Conservation (phyloP, 2,113 vertebrate species). For the Malaclemys terrapin region DNA sequence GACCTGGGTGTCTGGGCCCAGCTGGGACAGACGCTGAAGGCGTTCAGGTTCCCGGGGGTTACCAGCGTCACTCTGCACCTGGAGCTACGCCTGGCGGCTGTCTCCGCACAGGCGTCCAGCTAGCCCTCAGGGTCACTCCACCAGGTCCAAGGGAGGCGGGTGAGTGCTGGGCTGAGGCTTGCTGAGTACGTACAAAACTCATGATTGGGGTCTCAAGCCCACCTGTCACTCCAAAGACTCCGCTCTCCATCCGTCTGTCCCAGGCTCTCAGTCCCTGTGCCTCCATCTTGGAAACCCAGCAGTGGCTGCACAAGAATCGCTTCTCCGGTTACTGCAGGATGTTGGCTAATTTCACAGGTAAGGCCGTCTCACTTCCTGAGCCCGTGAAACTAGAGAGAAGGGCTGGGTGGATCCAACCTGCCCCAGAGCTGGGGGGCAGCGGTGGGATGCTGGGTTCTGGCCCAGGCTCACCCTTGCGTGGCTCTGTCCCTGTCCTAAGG, state of each 20-base stretch:
- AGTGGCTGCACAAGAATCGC: slow-evolving; percentile 61
- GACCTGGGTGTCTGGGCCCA: neutral
- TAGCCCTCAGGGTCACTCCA: neutral
- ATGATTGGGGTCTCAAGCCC: neutral
- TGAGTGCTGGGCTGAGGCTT: neutral
- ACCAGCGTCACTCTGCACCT: neutral
- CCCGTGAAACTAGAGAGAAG: neutral
- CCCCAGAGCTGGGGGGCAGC: neutral
- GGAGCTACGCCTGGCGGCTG: neutral
- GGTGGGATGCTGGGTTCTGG: neutral
- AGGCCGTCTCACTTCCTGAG: neutral
- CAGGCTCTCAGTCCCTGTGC: slow-evolving; percentile 62
- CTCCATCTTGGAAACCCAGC: slow-evolving; percentile 70
- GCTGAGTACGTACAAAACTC: neutral
- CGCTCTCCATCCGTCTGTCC: neutral
- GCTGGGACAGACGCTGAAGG: neutral
- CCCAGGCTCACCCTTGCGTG: neutral
- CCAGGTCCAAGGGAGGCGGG: neutral
- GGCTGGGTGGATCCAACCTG: neutral
- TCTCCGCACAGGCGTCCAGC: neutral
- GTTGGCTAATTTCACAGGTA: slow-evolving; percentile 70
- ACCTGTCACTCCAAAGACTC: neutral
- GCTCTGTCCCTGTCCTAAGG: neutral
- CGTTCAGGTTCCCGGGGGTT: neutral
- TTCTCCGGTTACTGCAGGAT: slow-evolving; percentile 58